Percentiles rank a stretch among this genome's conserved stretches.
These are phyloP conservation scores for Casuarius casuarius DNA, from an alignment of 2,113 vertebrate genomes.

Conservation along the genomic window DNA sequence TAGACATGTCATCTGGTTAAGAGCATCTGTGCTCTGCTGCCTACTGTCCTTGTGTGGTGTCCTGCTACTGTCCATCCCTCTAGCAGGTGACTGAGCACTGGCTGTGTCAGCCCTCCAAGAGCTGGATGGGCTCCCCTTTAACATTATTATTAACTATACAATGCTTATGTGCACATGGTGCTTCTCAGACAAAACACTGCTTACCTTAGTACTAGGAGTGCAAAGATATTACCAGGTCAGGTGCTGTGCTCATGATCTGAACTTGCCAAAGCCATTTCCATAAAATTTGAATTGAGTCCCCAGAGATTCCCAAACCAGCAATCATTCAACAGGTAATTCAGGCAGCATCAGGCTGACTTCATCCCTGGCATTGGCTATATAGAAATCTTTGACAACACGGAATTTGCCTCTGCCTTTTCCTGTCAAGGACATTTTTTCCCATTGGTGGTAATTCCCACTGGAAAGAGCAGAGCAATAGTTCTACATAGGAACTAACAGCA, in stretches of 20 bases:
- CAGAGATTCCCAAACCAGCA: not conserved
- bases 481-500: not conserved
- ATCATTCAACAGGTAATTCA: not conserved
- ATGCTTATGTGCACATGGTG: not conserved
- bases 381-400: not conserved
- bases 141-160: not conserved
- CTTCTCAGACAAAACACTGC: not conserved
- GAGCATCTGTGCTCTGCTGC: not conserved
- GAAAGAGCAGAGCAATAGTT: not conserved
- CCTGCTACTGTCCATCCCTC: not conserved
- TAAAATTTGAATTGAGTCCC: not conserved
- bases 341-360: not conserved
- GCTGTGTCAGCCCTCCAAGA: not conserved
- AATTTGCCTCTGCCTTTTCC: not conserved
- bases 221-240: not conserved
- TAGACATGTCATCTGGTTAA: not conserved
- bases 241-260: not conserved
- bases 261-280: not conserved
- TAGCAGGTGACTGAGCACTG: not conserved
- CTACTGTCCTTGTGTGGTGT: not conserved
- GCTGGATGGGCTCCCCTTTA: not conserved
- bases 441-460: not conserved
- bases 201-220: not conserved
- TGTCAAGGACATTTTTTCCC: not conserved
- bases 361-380: not conserved